Conservation (phyloP, 2,888 invertebrate species). For the Maniola hyperantus region DNA sequence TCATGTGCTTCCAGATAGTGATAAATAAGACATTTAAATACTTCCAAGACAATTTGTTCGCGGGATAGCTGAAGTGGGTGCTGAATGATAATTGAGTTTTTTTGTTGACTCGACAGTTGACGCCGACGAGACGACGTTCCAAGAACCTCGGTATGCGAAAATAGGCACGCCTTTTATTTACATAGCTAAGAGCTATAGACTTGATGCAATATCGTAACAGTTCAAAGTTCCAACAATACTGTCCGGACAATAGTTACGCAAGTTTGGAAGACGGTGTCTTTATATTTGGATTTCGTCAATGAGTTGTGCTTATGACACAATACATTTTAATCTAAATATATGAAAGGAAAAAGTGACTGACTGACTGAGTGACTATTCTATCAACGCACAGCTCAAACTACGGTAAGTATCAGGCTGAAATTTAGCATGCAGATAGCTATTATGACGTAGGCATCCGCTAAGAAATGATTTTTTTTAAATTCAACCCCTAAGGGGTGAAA, state of each 20-base stretch:
- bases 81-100: conserved; percentile 36
- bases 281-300: neutral
- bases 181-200: neutral
- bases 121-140: conserved; percentile 27
- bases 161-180: conserved; percentile 21
- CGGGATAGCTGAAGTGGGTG: conserved; percentile 29
- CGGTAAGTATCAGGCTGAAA: too few species aligned
- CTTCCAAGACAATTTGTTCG: conserved; percentile 31
- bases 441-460: too few species aligned
- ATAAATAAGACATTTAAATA: conserved; percentile 33
- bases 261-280: neutral
- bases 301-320: neutral
- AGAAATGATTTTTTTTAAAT: too few species aligned
- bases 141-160: conserved; percentile 38
- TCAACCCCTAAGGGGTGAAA: too few species aligned
- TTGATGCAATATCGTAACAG: neutral
- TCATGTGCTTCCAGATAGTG: conserved; percentile 30
- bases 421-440: too few species aligned
- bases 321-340: neutral
- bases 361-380: too few species aligned
- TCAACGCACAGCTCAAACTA: too few species aligned
- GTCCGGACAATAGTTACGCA: neutral
- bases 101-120: conserved; percentile 23
- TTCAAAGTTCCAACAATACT: neutral
- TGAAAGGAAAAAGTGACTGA: too few species aligned